These are phyloP conservation scores for Danio aesculapii DNA, from an alignment of 2,797 vertebrate genomes.

Conservation along the genomic window DNA sequence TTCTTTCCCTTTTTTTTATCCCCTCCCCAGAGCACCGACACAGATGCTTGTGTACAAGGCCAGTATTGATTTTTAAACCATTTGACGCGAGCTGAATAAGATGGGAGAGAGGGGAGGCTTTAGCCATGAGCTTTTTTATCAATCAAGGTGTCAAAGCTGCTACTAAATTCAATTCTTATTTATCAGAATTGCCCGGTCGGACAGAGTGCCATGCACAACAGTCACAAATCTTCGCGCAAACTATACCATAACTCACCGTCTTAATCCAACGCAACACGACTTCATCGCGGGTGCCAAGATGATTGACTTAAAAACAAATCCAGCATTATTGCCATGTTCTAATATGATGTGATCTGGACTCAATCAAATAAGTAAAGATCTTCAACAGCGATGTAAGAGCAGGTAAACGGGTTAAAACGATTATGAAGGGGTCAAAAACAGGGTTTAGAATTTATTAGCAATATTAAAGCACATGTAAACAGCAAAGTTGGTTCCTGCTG, in stretches of 20 bases:
- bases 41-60: conserved; percentile 86
- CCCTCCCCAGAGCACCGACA: conserved; percentile 79
- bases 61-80: conserved; percentile 97
- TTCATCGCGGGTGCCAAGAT: conserved; percentile 31
- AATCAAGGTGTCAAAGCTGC: conserved; percentile 98
- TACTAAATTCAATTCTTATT: conserved; percentile 99
- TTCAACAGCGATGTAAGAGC: conserved; percentile 22
- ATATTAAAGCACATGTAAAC: conserved; percentile 49
- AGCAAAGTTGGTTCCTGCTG: conserved; percentile 14
- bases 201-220: conserved; percentile 71
- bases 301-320: conserved; percentile 53
- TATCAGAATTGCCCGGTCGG: conserved; percentile 91
- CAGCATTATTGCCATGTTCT: conserved; percentile 44
- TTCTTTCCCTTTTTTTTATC: conserved; percentile 26
- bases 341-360: conserved; percentile 52
- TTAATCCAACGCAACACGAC: conserved; percentile 31
- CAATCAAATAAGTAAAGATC: conserved; percentile 41
- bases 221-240: conserved; percentile 61
- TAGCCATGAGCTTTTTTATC: conserved; percentile 97
- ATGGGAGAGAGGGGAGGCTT: conserved; percentile 89
- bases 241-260: conserved; percentile 38
- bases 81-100: conserved; percentile 97
- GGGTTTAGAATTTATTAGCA: conserved; percentile 45
- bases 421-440: conserved; percentile 40
- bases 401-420: conserved; percentile 35